These are phyloP conservation scores for Rhagonycha fulva DNA, from an alignment of 2,888 invertebrate genomes.

Conservation along the genomic window DNA sequence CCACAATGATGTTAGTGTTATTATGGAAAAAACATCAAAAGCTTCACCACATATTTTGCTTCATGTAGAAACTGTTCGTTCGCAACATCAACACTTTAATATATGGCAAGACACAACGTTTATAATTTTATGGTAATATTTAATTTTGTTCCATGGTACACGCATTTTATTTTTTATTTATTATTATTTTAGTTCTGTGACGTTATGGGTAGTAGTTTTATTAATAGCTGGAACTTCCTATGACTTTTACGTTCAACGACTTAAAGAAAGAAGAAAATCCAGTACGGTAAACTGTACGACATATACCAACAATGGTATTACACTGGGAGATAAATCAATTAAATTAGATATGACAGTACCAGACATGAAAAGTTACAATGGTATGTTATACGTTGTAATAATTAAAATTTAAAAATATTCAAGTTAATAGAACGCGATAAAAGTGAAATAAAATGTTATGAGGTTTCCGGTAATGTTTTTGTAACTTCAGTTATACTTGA, in stretches of 20 bases:
- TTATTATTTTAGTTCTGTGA: conserved; percentile 36
- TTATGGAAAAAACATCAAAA: conserved; percentile 61
- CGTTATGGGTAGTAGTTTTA: conserved; percentile 58
- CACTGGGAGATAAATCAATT: conserved; percentile 38
- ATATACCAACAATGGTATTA: conserved; percentile 52
- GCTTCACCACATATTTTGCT: conserved; percentile 58
- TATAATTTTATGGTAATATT: conserved; percentile 68
- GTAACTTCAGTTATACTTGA: no score
- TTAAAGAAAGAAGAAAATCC: conserved; percentile 56
- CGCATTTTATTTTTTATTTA: neutral
- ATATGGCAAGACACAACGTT: conserved; percentile 74
- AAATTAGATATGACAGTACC: conserved; percentile 51
- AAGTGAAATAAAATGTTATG: no score
- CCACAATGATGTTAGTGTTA: conserved; percentile 62
- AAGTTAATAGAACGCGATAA: no score
- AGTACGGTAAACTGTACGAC: conserved; percentile 54
- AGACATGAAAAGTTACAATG: conserved; percentile 46
- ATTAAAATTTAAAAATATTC: no score
- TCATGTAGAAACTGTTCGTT: conserved; percentile 67
- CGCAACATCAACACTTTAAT: conserved; percentile 67
- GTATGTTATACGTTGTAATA: no score
- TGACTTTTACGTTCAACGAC: conserved; percentile 67
- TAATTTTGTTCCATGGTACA: neutral
- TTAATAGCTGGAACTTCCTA: conserved; percentile 72
- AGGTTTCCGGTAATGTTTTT: no score